Conservation (phyloP, 2,797 vertebrate genomes). For the Ciconia nigra region DNA sequence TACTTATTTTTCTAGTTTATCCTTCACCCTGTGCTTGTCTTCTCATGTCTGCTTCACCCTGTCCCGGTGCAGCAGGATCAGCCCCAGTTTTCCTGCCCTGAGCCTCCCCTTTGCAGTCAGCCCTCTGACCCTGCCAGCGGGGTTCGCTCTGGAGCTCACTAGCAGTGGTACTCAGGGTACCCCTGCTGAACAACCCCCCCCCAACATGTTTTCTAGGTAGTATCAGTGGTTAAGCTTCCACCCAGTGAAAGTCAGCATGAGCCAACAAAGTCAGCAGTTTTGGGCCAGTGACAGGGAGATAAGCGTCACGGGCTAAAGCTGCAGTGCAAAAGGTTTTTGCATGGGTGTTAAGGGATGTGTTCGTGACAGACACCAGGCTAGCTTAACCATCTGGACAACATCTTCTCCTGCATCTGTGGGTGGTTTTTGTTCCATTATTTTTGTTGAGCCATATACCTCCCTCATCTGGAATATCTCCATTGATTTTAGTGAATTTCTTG, state of each 20-base stretch:
- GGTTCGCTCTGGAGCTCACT: not conserved
- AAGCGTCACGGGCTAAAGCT: not conserved
- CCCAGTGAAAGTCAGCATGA: not conserved
- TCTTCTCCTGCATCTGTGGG: not conserved
- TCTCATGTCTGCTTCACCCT: accelerated
- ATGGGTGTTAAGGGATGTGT: not conserved
- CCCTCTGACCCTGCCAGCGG: not conserved
- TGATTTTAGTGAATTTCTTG: not conserved
- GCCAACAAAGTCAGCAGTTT: not conserved
- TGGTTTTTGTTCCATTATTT: not conserved
- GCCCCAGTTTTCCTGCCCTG: not conserved
- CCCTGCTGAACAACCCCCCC: not conserved
- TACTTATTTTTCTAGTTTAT: not conserved
- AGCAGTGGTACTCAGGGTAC: no score
- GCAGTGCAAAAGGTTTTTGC: not conserved
- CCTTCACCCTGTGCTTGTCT: not conserved
- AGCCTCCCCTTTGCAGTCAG: not conserved
- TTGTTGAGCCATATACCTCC: not conserved
- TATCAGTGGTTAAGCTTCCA: not conserved
- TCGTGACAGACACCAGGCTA: not conserved
- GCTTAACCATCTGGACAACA: not conserved
- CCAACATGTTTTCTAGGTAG: not conserved
- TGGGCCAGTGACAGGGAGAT: not conserved
- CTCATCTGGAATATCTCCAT: not conserved
- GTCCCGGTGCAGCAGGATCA: not conserved